Evolutionary conservation across 2,888 invertebrate genomes (phyloP), one percentile per base, ranked within the genome.

Genomic region (Drosophila leonis): DNA sequence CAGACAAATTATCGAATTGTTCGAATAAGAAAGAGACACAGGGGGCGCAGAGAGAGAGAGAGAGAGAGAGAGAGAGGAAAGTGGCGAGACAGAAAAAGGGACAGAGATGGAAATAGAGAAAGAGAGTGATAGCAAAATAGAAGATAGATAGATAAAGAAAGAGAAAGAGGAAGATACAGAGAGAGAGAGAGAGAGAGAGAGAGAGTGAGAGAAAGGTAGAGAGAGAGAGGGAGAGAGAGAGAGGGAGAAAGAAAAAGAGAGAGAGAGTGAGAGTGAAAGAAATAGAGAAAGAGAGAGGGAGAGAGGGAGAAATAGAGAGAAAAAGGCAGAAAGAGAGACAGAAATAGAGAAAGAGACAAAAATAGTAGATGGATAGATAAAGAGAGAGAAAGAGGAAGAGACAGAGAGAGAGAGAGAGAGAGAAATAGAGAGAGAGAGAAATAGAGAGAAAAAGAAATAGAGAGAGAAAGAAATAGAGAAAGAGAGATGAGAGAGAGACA

Each of bases 51-150:
- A 52, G 52, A 37, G 9, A 9, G n/a, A n/a, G n/a, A 29, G 8
- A 46, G 5, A n/a, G 15, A 27, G 15, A 27, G n/a, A 27, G 8
- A 27, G 13, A 27, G 0, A 27, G 8, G 13, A 15, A 27, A 1
- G 9, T 13, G 0, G 4, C 1, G 15, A 7, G 3, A 48, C 9
- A 0, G 15, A 9, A 0, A n/a, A 15, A 1, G n/a, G 2, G 20
- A 20, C 4, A 15, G 24, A 44, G 3, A 15, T 6, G 7, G 37
- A 15, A 37, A 15, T 12, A 12, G 24, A 15, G 20, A 24, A 7
- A 46, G 15, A 24, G 24, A 15, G 2, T 18, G 10, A 10, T 18
- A 41, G 39, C 3, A 4, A 39, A 4, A 39, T n/a, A 3, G 8
- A 39, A 10, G 35, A 35, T 35, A 13, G 13, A 12, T 13, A 13